A percentile compares a stretch with the other conserved stretches of the same genome.
Conservation (phyloP, 2,888 invertebrate species). For the Drosophila kuntzei region DNA sequence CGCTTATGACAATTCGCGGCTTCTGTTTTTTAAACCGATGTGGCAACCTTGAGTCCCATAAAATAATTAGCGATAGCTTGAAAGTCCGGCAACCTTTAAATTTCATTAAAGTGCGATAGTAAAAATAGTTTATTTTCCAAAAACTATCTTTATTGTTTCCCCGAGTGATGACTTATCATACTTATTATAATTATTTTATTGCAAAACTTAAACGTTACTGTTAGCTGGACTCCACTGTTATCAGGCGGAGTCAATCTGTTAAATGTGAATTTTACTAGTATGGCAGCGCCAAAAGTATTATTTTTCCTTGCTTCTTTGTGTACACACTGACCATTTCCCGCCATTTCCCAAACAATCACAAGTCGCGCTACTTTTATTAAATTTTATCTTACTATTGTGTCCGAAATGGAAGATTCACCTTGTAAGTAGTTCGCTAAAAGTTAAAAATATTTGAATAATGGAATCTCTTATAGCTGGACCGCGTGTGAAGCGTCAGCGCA, state of each 20-base stretch:
- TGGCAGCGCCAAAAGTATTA: conserved; percentile 13
- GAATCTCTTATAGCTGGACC: conserved; percentile 74
- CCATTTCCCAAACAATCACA: conserved; percentile 32
- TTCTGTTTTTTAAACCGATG: too few relatives aligned
- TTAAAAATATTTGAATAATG: neutral
- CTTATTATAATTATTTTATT: too few relatives aligned
- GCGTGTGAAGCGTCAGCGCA: conserved; percentile 89
- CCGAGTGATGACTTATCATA: too few relatives aligned
- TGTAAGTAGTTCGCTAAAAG: conserved; percentile 43
- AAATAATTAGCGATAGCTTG: too few relatives aligned
- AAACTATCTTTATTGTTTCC: too few relatives aligned
- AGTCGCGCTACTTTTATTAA: conserved; percentile 4
- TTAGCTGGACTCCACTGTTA: neutral
- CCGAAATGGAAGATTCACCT: conserved; percentile 63
- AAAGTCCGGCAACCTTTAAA: too few relatives aligned
- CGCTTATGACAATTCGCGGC: too few relatives aligned
- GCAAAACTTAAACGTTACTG: too few relatives aligned
- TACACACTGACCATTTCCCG: conserved; percentile 52
- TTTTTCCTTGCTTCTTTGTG: conserved; percentile 25
- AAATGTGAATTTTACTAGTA: neutral
- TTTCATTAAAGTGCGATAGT: too few relatives aligned
- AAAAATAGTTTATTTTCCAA: too few relatives aligned
- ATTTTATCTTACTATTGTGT: neutral
- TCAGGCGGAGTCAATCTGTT: conserved; percentile 27
- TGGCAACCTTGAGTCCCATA: too few relatives aligned